These are phyloP conservation scores for Stegophylla sp. DNA, from an alignment of 2,888 invertebrate genomes.

Conservation along the genomic window DNA sequence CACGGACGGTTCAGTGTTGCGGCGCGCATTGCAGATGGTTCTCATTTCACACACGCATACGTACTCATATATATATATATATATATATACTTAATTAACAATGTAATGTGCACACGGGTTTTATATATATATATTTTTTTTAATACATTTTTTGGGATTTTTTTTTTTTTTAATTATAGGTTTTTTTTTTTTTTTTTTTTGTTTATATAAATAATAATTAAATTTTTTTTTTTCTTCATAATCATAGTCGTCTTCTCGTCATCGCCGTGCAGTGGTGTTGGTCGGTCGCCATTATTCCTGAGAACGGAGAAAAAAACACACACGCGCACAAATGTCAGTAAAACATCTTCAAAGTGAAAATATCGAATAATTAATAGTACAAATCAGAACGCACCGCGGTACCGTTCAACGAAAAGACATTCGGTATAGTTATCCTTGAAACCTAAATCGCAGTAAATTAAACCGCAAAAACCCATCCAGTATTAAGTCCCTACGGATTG, in stretches of 20 bases:
- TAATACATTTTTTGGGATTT: constrained; percentile 18
- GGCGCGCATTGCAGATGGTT: neutral
- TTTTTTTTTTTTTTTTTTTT: constrained; percentile 2
- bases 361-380: no score
- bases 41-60: neutral
- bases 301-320: neutral
- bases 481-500: no score
- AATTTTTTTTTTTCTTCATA: constrained; percentile 29
- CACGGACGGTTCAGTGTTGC: neutral
- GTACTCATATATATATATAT: constrained; percentile 19
- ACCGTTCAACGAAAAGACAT: no score
- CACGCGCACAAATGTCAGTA: neutral
- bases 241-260: constrained; percentile 1
- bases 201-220: constrained; percentile 1
- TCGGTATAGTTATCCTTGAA: no score
- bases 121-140: constrained; percentile 11
- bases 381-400: neutral
- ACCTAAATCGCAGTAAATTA: no score
- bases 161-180: constrained; percentile 34
- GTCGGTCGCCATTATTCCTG: constrained; percentile 24
- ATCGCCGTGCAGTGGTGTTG: neutral
- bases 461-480: no score
- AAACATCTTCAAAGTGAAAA: no score
- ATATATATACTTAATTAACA: neutral
- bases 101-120: neutral